phyloP scores from a whole-genome alignment of 1,140 invertebrate species.

The Chlorops oryzae region DNA sequence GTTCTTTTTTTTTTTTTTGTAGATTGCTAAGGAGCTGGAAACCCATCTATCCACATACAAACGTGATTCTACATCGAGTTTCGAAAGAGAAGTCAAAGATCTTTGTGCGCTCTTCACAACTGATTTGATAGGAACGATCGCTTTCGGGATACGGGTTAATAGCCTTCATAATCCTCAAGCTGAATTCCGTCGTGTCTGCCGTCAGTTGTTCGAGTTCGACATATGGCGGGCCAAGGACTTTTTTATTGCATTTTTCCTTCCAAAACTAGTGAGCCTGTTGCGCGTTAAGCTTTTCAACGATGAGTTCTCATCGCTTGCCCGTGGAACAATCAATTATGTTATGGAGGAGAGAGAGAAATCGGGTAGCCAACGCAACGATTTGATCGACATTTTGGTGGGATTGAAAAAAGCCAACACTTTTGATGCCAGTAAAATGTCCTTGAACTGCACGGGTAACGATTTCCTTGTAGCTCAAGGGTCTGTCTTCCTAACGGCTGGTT shows the following conservation, averaged over 20 bases:
- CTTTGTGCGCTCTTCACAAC: conserved; percentile 52
- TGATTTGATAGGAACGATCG: conserved; percentile 56
- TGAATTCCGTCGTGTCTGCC: conserved; percentile 45
- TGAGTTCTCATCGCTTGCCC: conserved; percentile 33
- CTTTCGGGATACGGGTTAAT: conserved; percentile 55
- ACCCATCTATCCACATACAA: conserved; percentile 10
- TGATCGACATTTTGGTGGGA: conserved; percentile 48
- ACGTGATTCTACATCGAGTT: conserved; percentile 1
- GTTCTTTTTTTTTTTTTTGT: not conserved
- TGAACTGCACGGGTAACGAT: no score
- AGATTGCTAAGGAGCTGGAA: conserved; percentile 33
- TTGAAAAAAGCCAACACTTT: conserved; percentile 45
- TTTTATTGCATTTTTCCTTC: conserved; percentile 48
- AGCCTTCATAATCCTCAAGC: conserved; percentile 50
- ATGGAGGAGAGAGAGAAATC: conserved; percentile 39
- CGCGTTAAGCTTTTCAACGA: conserved; percentile 27
- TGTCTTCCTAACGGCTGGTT: conserved; percentile 67
- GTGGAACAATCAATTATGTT: conserved; percentile 33
- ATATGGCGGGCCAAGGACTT: conserved; percentile 51
- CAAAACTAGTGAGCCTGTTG: conserved; percentile 30
- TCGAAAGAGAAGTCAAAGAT: conserved; percentile 45
- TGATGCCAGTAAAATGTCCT: no score
- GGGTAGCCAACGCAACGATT: conserved; percentile 39
- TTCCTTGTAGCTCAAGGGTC: conserved; percentile 61
- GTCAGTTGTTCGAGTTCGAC: conserved; percentile 50